Evolutionary conservation across 2,888 invertebrate genomes (phyloP), one percentile per base, ranked within the genome.

Genomic region (Uloborus plumipes): DNA sequence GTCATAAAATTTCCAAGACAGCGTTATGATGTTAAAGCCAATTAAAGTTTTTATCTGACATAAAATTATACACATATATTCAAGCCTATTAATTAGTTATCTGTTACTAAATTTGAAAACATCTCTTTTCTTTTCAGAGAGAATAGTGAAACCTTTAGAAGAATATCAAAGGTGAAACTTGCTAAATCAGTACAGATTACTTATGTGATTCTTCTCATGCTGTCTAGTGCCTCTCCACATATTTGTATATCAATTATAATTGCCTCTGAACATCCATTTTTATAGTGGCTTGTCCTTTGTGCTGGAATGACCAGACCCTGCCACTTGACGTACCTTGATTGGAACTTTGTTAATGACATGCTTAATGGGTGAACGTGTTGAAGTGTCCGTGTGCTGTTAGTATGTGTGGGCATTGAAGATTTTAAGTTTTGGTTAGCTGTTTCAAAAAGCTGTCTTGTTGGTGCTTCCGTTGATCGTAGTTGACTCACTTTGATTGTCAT

Each of bases 81-180:
- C 9, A 39, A 11, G 39, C 39, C 3, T 39, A 39, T 9, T 39
- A 39, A 9, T 9, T 39, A 6, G 11, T 2, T 26, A 26, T 26
- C 26, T 26, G 4, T 16, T 53, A 3, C 7, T 15, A 20, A n/a
- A 3, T n/a, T 20, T 55, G 55, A 55, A 16, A 31, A 18, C 0
- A 39, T 67, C 66, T 26, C 2, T 49, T 53, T 64, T 50, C 66
- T 59, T 75, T 78, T 58, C 59, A 84, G 84, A 84, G 55, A 75
- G 75, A 69, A 75, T 76, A 59, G 80, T 84, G 11, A 84, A 84
- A 20, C 84, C 84, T 26, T 50, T 84, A 26, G 75, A 80, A 61
- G 84, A 84, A 53, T 84, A 84, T 69, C 84, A 84, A 84, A 84
- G 84, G 69, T 84, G 84, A 84, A 76, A 76, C 22, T 47, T 50